phyloP scores from a whole-genome alignment of 2,113 vertebrate species.

The Brienomyrus longianalis region DNA sequence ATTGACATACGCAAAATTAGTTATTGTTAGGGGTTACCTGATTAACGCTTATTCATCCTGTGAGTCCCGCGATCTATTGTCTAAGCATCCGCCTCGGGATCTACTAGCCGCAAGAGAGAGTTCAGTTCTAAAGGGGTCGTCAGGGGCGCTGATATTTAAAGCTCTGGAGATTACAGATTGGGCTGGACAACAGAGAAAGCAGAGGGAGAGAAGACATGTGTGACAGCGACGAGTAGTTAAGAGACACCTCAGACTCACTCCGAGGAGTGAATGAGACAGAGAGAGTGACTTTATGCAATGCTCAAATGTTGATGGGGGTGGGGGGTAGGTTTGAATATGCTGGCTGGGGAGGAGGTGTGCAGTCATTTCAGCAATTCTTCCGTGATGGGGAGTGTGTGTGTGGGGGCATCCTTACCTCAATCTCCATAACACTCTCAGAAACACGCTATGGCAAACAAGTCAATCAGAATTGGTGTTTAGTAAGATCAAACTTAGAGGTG shows the following conservation, averaged over 20 bases:
- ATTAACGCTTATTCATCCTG: conserved; percentile 99
- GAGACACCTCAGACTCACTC: conserved; percentile 74
- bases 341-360: conserved; percentile 58
- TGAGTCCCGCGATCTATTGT: conserved; percentile 91
- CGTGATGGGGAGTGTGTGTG: conserved; percentile 53
- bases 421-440: conserved; percentile 94
- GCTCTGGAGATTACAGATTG: conserved; percentile 88
- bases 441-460: conserved; percentile 89
- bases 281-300: conserved; percentile 76
- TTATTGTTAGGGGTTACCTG: conserved; percentile 96
- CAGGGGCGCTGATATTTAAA: conserved; percentile 80
- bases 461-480: conserved; percentile 94
- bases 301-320: conserved; percentile 72
- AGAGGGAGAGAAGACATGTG: conserved; percentile 64
- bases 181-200: conserved; percentile 71
- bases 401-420: conserved; percentile 94
- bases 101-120: conserved; percentile 97
- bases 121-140: conserved; percentile 86
- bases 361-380: conserved; percentile 77
- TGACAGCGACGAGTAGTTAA: conserved; percentile 79
- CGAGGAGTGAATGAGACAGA: conserved; percentile 79
- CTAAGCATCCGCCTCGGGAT: conserved; percentile 91
- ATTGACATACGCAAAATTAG: conserved; percentile 86
- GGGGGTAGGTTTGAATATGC: conserved; percentile 65
- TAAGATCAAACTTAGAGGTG: conserved; percentile 89